These are phyloP conservation scores for Aselliscus stoliczkanus DNA, from an alignment of 2,797 vertebrate species.

Conservation along the genomic window DNA sequence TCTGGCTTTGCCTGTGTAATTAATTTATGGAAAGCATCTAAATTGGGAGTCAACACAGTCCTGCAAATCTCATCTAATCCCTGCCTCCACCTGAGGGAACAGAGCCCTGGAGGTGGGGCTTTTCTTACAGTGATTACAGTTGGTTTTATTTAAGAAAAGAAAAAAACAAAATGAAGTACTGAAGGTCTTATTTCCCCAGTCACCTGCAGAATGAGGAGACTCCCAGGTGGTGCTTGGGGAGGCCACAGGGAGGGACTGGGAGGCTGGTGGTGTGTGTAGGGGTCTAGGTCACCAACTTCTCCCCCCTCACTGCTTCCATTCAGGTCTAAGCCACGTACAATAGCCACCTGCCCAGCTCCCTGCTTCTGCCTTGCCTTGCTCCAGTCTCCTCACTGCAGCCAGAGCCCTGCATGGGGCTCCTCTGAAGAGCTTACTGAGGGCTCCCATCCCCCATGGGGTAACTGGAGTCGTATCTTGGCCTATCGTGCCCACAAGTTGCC, in stretches of 20 bases:
- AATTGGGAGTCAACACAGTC: slow-evolving; percentile 78
- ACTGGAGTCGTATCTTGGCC: neutral
- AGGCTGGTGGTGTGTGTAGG: neutral
- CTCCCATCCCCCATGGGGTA: neutral
- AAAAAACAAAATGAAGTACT: neutral
- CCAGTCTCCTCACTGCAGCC: neutral
- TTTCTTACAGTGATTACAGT: slow-evolving; percentile 73
- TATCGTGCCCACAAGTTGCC: neutral
- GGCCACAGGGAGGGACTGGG: neutral
- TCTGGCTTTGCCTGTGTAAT: slow-evolving; percentile 75
- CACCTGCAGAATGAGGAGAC: neutral
- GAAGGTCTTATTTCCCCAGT: slow-evolving; percentile 23
- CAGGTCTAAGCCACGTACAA: neutral
- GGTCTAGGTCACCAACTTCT: neutral
- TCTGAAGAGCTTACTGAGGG: neutral
- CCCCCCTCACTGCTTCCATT: rapidly evolving
- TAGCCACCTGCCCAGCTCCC: neutral
- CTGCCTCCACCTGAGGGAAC: slow-evolving; percentile 68
- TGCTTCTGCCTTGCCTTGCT: no score
- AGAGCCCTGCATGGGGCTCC: rapidly evolving
- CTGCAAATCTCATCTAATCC: slow-evolving; percentile 78
- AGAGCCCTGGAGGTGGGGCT: slow-evolving; percentile 67
- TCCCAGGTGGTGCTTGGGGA: neutral
- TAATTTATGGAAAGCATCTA: slow-evolving; percentile 81
- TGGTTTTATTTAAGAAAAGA: slow-evolving; percentile 61